Conservation (phyloP, 2,888 invertebrate genomes). For the Heliconius charithonia region DNA sequence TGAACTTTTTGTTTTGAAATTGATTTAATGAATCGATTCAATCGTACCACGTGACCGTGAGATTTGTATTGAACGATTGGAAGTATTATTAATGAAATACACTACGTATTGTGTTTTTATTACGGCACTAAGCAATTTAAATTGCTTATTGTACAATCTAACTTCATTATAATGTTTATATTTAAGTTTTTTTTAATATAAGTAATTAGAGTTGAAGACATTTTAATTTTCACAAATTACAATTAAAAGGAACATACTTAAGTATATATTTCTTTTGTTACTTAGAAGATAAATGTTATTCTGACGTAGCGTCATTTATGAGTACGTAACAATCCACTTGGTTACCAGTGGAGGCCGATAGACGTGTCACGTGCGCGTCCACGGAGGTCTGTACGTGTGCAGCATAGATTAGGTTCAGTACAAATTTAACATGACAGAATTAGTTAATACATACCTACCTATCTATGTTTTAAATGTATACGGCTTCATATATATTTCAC, state of each 20-base stretch:
- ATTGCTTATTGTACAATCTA: neutral
- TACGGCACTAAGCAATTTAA: neutral
- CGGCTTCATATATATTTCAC: neutral
- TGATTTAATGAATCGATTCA: conserved; percentile 23
- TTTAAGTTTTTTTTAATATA: neutral
- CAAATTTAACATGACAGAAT: conserved; percentile 5
- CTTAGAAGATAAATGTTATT: neutral
- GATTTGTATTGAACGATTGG: neutral
- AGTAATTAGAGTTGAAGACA: neutral
- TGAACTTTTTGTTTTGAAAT: conserved; percentile 19
- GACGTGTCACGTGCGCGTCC: conserved; percentile 68
- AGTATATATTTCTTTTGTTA: neutral
- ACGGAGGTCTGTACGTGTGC: conserved; percentile 73
- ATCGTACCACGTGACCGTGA: conserved; percentile 16
- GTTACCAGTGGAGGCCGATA: conserved; percentile 49
- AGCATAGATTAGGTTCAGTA: conserved; percentile 56
- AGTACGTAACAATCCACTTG: conserved; percentile 15
- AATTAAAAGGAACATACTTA: neutral
- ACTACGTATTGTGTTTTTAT: neutral
- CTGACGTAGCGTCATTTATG: neutral
- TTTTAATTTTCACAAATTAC: too few species aligned
- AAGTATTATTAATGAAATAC: neutral
- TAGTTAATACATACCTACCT: neutral
- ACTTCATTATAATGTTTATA: neutral
- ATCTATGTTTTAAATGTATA: neutral